These are phyloP conservation scores for Drosophila sp. DNA, from an alignment of 1,140 invertebrate genomes.

Conservation along the genomic window DNA sequence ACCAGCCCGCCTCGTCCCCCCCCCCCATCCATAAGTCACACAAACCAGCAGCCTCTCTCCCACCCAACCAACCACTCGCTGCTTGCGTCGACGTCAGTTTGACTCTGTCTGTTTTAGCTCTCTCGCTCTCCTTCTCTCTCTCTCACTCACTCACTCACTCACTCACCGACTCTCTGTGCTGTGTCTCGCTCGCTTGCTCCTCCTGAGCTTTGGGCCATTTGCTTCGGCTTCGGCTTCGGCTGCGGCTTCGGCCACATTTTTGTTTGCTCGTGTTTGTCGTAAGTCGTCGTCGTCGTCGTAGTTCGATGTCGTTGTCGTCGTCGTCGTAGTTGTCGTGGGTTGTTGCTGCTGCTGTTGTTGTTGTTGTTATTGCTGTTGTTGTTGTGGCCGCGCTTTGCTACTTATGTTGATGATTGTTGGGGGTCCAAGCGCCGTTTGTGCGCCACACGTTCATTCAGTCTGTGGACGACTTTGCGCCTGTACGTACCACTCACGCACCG, in stretches of 20 bases:
- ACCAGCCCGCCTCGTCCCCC: slow-evolving; percentile 13
- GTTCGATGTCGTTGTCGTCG: slow-evolving; percentile 22
- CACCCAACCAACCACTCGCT: slow-evolving; percentile 62
- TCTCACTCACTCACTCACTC: slow-evolving; percentile 11
- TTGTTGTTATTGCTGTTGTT: slow-evolving; percentile 37
- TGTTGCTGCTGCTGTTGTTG: slow-evolving; percentile 43
- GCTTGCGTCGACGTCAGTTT: slow-evolving; percentile 58
- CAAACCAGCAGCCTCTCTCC: not conserved
- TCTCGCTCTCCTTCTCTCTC: slow-evolving; percentile 27
- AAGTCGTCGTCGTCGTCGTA: slow-evolving; percentile 54
- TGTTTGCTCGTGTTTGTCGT: slow-evolving; percentile 73
- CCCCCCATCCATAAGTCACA: too few relatives aligned
- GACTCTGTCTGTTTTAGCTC: slow-evolving; percentile 45
- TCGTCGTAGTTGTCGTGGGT: slow-evolving; percentile 47
- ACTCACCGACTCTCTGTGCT: slow-evolving; percentile 22
- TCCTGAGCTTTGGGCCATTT: slow-evolving; percentile 49
- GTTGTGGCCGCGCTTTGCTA: slow-evolving; percentile 68
- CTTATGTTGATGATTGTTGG: slow-evolving; percentile 80
- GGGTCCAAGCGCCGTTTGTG: slow-evolving; percentile 81
- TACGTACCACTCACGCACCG: slow-evolving; percentile 70
- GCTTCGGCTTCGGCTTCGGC: slow-evolving; percentile 58
- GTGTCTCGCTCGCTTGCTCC: slow-evolving; percentile 67
- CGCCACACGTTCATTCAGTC: slow-evolving; percentile 81
- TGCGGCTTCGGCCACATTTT: slow-evolving; percentile 61
- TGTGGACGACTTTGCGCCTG: slow-evolving; percentile 77